Conservation (phyloP, 1,140 invertebrate species). For the Leucophenga varia region DNA sequence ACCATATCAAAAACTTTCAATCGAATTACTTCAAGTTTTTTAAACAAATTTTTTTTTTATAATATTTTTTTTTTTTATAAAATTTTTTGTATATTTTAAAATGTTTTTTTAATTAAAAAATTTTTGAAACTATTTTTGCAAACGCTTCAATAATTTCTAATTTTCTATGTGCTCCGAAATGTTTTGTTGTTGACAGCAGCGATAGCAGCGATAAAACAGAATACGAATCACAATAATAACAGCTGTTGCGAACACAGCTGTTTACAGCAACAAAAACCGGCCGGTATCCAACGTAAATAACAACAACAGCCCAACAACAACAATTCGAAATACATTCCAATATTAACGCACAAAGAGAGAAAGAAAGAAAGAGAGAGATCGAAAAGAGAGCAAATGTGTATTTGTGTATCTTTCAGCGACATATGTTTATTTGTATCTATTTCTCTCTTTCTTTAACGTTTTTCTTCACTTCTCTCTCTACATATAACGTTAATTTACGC, state of each 20-base stretch:
- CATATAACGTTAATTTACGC: slow-evolving; percentile 1
- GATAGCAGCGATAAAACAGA: slow-evolving; percentile 8
- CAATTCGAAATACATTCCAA: slow-evolving; percentile 3
- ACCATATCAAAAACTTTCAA: no score
- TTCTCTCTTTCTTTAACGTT: neutral
- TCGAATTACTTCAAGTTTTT: no score
- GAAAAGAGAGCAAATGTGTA: no score
- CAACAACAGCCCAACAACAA: slow-evolving; percentile 23
- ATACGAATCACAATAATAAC: slow-evolving; percentile 29
- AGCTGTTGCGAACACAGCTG: slow-evolving; percentile 28
- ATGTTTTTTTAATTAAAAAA: no score
- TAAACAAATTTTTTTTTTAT: no score
- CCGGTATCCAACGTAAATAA: slow-evolving; percentile 13
- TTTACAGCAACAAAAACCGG: slow-evolving; percentile 4
- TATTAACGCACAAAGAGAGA: slow-evolving; percentile 7
- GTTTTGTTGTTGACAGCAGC: no score
- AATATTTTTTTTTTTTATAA: no score
- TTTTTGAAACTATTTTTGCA: no score
- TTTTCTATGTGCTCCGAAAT: no score
- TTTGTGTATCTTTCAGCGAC: slow-evolving; percentile 2
- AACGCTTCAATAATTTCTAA: slow-evolving; percentile 34
- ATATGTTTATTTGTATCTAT: neutral
- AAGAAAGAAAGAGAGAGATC: slow-evolving; percentile 6
- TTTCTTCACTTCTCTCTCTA: neutral
- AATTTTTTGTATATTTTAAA: no score